Conservation (phyloP, 2,113 vertebrate genomes). For the Hystrix cristata region DNA sequence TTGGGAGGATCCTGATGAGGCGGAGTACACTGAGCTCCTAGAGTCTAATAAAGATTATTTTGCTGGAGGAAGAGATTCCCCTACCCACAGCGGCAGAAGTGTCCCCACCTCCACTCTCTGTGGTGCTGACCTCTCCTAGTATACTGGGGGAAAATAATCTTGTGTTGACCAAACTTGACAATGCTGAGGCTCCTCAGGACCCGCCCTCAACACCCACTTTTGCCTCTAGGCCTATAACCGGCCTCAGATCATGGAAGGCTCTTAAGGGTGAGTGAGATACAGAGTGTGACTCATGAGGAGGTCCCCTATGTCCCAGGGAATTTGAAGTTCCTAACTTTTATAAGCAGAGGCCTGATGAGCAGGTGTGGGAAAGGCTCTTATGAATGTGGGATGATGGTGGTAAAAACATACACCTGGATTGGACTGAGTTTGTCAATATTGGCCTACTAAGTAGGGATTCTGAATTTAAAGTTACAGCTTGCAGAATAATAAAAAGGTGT, state of each 20-base stretch:
- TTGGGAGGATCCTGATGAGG: neutral
- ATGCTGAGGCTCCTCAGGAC: neutral
- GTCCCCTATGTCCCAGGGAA: neutral
- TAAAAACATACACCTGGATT: neutral
- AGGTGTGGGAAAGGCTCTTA: neutral
- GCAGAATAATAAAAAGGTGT: neutral
- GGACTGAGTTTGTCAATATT: neutral
- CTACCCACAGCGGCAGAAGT: neutral
- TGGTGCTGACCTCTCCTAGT: neutral
- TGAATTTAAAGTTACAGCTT: neutral
- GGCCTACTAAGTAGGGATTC: neutral
- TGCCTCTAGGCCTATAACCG: neutral
- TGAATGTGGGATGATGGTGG: neutral
- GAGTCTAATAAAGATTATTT: neutral
- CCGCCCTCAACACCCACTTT: neutral
- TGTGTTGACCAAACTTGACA: neutral
- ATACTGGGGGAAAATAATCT: neutral
- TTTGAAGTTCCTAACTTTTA: neutral
- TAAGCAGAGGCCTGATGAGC: neutral
- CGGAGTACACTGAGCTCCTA: neutral
- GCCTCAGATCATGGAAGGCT: neutral
- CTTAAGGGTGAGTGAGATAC: neutral
- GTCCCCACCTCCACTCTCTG: neutral
- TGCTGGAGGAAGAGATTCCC: neutral
- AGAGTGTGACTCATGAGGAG: neutral